Evolutionary conservation across 2,797 vertebrate genomes (phyloP), one percentile per base, ranked within the genome.

Genomic region (Rhodeus uyekii): DNA sequence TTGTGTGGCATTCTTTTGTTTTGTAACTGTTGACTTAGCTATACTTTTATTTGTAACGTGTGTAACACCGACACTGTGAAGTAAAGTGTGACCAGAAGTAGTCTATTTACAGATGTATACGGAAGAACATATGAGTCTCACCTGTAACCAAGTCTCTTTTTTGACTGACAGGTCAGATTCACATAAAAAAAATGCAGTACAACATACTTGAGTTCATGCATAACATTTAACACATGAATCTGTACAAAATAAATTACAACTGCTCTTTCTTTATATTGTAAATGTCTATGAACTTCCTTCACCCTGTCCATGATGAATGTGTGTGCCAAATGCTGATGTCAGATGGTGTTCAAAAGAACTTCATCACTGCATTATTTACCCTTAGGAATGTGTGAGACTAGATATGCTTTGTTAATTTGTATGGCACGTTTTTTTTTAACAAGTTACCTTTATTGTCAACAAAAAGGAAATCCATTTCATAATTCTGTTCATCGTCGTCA

Each of bases 171-270:
- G 27, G 48, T 82, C 61, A 29, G 76, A 65, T 72, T 81, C 68
- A 69, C 73, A 73, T 48, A 34, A 10, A 65, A 87, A 85, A 87
- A 85, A 84, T 85, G 65, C 86, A 87, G 84, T 74, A 87, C 83
- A 81, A 71, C 67, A 83, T 79, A 87, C 80, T 73, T 75, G 32
- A 83, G 63, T 64, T 84, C 89, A 90, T 90, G 89, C 89, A 84
- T 79, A 84, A 89, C 76, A 88, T 83, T 86, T 86, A 75, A 79
- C 80, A 44, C 9, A 69, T 36, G 16, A 16, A 69, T 82, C 86
- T 79, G 76, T 87, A 89, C 86, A 87, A 88, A 90, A 87, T 83
- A 78, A 87, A 84, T 83, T 58, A 82, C 78, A 79, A 80, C 86
- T 81, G 48, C 36, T 55, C 67, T 81, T 69, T 75, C 68, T 34